Percentiles rank a stretch among this genome's conserved stretches.
Conservation (phyloP, 64 coral and sea anemone genomes). For the Platygyra sinensis region DNA sequence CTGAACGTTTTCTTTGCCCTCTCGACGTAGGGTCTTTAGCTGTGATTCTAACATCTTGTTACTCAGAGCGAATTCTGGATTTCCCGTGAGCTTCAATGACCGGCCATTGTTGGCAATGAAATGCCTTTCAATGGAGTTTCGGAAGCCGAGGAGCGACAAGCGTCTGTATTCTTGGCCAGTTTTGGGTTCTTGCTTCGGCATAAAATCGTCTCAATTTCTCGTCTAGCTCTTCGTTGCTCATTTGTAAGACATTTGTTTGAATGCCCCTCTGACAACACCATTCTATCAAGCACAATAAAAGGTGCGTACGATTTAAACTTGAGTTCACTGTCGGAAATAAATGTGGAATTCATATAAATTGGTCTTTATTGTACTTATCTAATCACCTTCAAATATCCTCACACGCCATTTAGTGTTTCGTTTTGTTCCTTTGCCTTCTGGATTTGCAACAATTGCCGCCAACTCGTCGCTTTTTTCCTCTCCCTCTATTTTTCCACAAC, state of each 20-base stretch:
- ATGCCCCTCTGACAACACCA: constrained; percentile 14
- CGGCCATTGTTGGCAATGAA: neutral
- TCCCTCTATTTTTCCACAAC: no score
- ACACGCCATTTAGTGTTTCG: no score
- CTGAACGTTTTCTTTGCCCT: no score
- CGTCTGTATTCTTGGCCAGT: constrained; percentile 40
- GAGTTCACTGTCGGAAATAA: no score
- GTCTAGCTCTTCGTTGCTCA: constrained; percentile 20
- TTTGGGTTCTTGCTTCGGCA: no score
- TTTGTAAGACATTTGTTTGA: neutral
- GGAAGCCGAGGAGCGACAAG: constrained; percentile 16
- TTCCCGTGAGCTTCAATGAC: constrained; percentile 1
- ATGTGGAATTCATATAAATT: no score
- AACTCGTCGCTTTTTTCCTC: no score
- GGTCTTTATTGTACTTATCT: no score
- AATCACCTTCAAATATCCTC: no score
- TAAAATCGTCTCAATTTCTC: constrained; percentile 36
- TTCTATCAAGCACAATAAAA: neutral
- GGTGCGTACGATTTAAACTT: no score
- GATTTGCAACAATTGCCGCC: no score
- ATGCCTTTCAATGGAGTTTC: constrained; percentile 37
- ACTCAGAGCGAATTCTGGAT: constrained; percentile 3
- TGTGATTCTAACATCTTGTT: constrained; percentile 39
- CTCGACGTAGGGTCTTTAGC: neutral
- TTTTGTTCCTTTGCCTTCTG: no score